Base-by-base conservation (phyloP, 35 echinoderm and acorn worm species). In the Eucidaris tribuloides region DNA sequence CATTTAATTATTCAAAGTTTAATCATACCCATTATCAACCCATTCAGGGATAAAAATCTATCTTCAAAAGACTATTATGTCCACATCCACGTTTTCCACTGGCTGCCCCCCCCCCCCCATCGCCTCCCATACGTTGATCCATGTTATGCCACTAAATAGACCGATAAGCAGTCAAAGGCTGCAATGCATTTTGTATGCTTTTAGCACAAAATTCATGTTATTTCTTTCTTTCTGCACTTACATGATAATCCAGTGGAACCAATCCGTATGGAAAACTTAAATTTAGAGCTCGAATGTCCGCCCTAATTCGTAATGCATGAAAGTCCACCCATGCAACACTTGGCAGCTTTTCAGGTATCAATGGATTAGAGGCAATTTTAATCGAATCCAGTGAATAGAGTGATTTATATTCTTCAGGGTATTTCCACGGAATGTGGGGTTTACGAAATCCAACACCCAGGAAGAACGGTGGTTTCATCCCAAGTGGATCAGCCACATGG, bases 201-300 rank as follows among this genome's bases (percentile, higher is more conserved):
- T n/a, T n/a, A n/a, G n/a, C n/a, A n/a, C n/a, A n/a, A n/a, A n/a
- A n/a, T n/a, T n/a, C n/a, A n/a, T n/a, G n/a, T n/a, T n/a, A n/a
- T n/a, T n/a, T n/a, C n/a, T n/a, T n/a, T n/a, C n/a, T n/a, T n/a
- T n/a, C n/a, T n/a, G n/a, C n/a, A 79, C 82, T 96, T 83, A 96
- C 94, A 92, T 92, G 89, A 43, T 92, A 97, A 7, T 85, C 40
- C 17, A 81, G 42, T 9, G 84, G 90, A 18, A 97, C 62, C 3
- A 90, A 86, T 4, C 90, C 94, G 57, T 86, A 93, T 19, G 94
- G 94, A 71, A 93, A 93, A 34, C 81, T 77, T n/a, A 97, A 27
- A 44, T 97, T 89, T n/a, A 92, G 62, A 7, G 81, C 66, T 15
- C 40, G 41, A 14, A 93, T 85, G 55, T 97, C 94, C 22, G 85